A percentile compares a stretch with the other conserved stretches of the same genome.
phyloP scores from a whole-genome alignment of 2,113 vertebrate species.

The Austrofundulus limnaeus region DNA sequence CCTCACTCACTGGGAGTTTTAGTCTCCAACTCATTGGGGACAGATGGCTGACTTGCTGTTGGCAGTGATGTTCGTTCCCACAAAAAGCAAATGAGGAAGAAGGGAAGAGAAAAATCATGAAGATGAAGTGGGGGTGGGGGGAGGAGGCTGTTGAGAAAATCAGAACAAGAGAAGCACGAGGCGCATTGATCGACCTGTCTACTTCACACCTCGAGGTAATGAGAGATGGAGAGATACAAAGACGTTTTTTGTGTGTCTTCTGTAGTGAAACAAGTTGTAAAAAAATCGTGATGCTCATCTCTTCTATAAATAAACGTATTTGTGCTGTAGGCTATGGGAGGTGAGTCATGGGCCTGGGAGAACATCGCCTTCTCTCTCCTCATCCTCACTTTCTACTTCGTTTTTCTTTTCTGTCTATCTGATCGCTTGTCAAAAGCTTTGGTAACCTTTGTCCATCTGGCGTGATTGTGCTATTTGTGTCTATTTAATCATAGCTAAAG shows the following conservation, averaged over 20 bases:
- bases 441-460: too few species aligned
- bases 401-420: constrained; percentile 37
- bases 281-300: constrained; percentile 22
- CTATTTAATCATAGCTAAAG: too few species aligned
- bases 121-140: neutral
- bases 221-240: constrained; percentile 58
- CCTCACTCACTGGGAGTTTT: constrained; percentile 42
- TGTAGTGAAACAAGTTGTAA: neutral
- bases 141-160: constrained; percentile 36
- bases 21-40: constrained; percentile 8
- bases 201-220: constrained; percentile 58
- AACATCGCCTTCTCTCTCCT: constrained; percentile 40
- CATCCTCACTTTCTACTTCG: constrained; percentile 29
- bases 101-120: neutral
- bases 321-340: constrained; percentile 50
- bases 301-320: constrained; percentile 60
- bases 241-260: neutral
- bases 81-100: constrained; percentile 3
- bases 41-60: constrained; percentile 48
- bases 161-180: constrained; percentile 9
- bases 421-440: constrained; percentile 39
- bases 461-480: too few species aligned
- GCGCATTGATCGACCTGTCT: constrained; percentile 57
- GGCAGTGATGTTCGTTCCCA: constrained; percentile 21
- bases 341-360: constrained; percentile 58